Conservation (phyloP, 2,888 invertebrate species). For the Alentia gelatinosa region DNA sequence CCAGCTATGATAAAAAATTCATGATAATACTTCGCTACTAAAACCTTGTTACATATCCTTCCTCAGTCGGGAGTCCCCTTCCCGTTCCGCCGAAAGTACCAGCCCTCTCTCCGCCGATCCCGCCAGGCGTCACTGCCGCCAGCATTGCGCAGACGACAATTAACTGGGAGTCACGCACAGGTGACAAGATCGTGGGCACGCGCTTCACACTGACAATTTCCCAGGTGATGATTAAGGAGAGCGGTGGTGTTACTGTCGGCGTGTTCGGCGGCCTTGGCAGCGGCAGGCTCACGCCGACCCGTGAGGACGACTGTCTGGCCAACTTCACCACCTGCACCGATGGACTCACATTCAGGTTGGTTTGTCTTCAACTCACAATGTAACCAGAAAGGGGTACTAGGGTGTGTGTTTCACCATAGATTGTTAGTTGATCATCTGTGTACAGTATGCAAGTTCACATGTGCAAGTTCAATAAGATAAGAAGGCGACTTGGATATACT, state of each 20-base stretch:
- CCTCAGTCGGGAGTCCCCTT: background rate
- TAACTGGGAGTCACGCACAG: background rate
- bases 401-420: too few species aligned
- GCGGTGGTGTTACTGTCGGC: background rate
- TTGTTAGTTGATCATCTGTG: too few species aligned
- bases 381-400: too few species aligned
- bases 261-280: background rate
- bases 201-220: background rate
- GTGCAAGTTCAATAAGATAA: too few species aligned
- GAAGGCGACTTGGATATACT: too few species aligned
- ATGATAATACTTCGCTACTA: background rate
- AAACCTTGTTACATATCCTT: background rate
- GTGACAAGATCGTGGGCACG: background rate
- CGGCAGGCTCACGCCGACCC: background rate
- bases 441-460: too few species aligned
- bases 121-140: background rate
- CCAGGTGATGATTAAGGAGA: background rate
- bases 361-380: background rate
- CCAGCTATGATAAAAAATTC: background rate
- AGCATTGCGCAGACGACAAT: background rate
- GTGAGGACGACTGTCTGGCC: background rate
- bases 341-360: conserved; percentile 2
- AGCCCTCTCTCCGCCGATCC: background rate
- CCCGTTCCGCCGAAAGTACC: background rate
- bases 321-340: background rate